Conservation (phyloP, 2,888 invertebrate genomes). For the Rapana venosa region DNA sequence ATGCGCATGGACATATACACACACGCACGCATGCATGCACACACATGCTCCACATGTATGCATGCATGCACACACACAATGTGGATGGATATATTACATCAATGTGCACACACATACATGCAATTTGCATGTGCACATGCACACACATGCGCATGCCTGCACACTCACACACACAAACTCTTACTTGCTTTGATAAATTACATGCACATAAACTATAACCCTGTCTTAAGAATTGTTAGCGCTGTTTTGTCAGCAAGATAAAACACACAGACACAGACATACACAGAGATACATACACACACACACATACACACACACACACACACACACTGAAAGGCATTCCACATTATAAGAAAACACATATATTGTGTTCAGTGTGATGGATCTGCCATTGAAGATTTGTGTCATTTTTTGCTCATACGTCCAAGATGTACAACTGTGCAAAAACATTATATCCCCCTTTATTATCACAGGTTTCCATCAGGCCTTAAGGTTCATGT, state of each 20-base stretch:
- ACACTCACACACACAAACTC: not conserved
- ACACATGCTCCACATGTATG: not conserved
- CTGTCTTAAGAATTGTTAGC: not conserved
- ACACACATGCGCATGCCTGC: not conserved
- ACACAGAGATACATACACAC: not conserved
- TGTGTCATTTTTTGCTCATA: too few relatives aligned
- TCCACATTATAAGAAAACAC: too few relatives aligned
- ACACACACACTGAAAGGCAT: not conserved
- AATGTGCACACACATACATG: not conserved
- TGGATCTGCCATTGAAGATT: too few relatives aligned
- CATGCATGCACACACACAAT: not conserved
- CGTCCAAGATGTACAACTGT: too few relatives aligned
- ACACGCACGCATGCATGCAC: not conserved
- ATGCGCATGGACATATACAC: not conserved
- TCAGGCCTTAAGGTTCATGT: too few relatives aligned
- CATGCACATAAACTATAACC: too few relatives aligned
- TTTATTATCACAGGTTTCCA: too few relatives aligned
- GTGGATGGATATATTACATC: too few relatives aligned
- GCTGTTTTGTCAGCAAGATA: not conserved
- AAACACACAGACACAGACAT: not conserved
- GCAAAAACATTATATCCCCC: too few relatives aligned
- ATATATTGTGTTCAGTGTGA: too few relatives aligned
- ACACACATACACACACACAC: not conserved
- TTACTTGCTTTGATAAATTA: not conserved
- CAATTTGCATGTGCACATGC: not conserved